phyloP scores from a whole-genome alignment of 2,888 invertebrate species.

The Sarcophaga carnaria region DNA sequence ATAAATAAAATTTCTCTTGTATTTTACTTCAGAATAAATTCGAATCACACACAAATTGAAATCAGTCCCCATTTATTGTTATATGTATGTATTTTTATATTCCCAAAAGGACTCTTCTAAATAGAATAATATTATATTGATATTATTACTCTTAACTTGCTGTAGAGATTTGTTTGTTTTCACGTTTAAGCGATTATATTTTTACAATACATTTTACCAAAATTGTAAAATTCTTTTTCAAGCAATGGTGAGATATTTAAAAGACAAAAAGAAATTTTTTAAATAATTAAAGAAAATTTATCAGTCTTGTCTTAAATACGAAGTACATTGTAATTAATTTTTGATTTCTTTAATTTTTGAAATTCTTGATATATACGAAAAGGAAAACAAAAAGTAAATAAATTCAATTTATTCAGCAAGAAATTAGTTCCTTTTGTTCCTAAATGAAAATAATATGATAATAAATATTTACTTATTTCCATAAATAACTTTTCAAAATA shows the following conservation, averaged over 20 bases:
- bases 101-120: slow-evolving; percentile 46
- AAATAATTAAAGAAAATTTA: too few species aligned
- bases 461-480: neutral
- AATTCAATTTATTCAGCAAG: too few species aligned
- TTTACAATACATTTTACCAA: neutral
- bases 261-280: too few species aligned
- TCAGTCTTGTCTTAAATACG: too few species aligned
- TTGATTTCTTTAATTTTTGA: neutral
- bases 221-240: slow-evolving; percentile 24
- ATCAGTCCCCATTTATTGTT: slow-evolving; percentile 19
- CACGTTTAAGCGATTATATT: neutral
- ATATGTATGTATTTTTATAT: slow-evolving; percentile 10
- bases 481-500: too few species aligned
- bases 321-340: slow-evolving; percentile 36
- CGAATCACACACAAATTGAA: slow-evolving; percentile 51
- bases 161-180: slow-evolving; percentile 16
- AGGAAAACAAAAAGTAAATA: too few species aligned
- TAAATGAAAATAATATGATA: neutral
- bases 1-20: too few species aligned
- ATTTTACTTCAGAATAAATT: neutral
- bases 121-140: slow-evolving; percentile 35
- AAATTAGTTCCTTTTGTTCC: neutral
- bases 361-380: too few species aligned
- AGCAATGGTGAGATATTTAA: slow-evolving; percentile 40
- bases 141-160: slow-evolving; percentile 48